These are phyloP conservation scores for Acrobasis consociella DNA, from an alignment of 2,888 invertebrate genomes.

Conservation along the genomic window DNA sequence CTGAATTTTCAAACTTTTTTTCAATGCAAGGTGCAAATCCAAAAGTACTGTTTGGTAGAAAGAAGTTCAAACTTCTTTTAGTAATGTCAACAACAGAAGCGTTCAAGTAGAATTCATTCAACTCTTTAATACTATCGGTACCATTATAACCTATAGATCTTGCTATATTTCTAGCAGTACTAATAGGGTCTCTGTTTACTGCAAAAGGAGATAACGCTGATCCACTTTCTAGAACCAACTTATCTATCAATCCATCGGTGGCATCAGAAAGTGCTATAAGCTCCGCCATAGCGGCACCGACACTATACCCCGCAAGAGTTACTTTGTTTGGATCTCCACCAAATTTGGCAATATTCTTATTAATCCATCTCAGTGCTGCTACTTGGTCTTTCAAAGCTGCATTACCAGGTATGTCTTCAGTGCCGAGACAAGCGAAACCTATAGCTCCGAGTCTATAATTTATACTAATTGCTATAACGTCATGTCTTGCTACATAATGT, in stretches of 20 bases:
- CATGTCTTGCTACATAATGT: constrained; percentile 86
- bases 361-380: constrained; percentile 89
- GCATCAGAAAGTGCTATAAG: constrained; percentile 59
- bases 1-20: constrained; percentile 48
- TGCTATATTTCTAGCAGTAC: constrained; percentile 67
- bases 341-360: constrained; percentile 88
- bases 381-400: constrained; percentile 93
- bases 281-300: constrained; percentile 85
- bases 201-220: constrained; percentile 68
- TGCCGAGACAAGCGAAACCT: constrained; percentile 86
- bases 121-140: constrained; percentile 57
- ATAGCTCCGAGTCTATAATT: constrained; percentile 88
- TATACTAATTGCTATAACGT: constrained; percentile 85
- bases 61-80: constrained; percentile 62
- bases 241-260: constrained; percentile 61
- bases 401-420: constrained; percentile 88
- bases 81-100: constrained; percentile 49
- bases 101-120: constrained; percentile 66
- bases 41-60: constrained; percentile 68
- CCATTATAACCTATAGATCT: constrained; percentile 63
- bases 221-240: constrained; percentile 70
- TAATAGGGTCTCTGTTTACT: constrained; percentile 64
- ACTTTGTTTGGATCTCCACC: constrained; percentile 91
- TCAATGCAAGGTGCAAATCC: constrained; percentile 74
- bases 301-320: constrained; percentile 91